phyloP scores from a whole-genome alignment of 2,888 invertebrate species.

The Leptinotarsa peninsularis region DNA sequence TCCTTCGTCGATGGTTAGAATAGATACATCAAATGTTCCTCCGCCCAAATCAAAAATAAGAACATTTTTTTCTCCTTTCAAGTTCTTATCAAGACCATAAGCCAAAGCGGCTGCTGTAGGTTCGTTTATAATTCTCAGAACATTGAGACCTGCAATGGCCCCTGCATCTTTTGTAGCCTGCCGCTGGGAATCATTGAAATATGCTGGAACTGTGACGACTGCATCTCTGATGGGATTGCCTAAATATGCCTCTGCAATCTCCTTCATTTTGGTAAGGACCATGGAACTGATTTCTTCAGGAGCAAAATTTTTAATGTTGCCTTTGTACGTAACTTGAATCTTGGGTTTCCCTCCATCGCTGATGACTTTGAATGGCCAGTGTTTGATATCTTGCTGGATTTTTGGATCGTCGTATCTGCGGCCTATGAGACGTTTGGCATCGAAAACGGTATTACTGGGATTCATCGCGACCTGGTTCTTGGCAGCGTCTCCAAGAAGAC shows the following conservation, averaged over 20 bases:
- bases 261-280: conserved; percentile 61
- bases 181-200: conserved; percentile 76
- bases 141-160: conserved; percentile 72
- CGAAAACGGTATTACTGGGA: conserved; percentile 79
- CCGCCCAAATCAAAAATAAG: conserved; percentile 76
- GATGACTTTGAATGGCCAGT: conserved; percentile 85
- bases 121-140: conserved; percentile 85
- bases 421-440: conserved; percentile 83
- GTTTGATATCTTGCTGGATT: conserved; percentile 83
- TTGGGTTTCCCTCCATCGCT: conserved; percentile 76
- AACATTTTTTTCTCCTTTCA: conserved; percentile 64
- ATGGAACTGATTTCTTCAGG: conserved; percentile 80
- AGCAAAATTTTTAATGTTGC: conserved; percentile 73
- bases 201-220: conserved; percentile 54
- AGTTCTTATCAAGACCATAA: conserved; percentile 53
- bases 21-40: conserved; percentile 85
- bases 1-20: conserved; percentile 83
- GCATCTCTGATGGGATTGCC: conserved; percentile 74
- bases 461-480: conserved; percentile 80
- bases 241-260: conserved; percentile 56
- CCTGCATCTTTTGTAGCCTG: conserved; percentile 90
- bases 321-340: conserved; percentile 76
- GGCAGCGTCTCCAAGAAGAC: conserved; percentile 77
- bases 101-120: conserved; percentile 66
- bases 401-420: conserved; percentile 80